Conservation (phyloP, 1,140 invertebrate species). For the Protaetia brevitarsis region DNA sequence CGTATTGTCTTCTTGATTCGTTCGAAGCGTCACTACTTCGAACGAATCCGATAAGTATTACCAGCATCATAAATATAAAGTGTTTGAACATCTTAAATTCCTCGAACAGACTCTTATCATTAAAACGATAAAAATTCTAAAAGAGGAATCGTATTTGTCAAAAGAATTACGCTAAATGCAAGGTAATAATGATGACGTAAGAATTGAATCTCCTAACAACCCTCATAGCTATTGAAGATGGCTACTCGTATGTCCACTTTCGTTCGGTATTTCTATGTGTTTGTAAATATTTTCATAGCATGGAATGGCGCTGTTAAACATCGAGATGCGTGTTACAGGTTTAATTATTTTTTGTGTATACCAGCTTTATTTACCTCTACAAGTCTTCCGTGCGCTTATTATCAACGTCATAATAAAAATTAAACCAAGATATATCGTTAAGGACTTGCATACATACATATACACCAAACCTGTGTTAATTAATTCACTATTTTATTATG, state of each 20-base stretch:
- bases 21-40: no score
- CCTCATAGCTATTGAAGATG: not conserved
- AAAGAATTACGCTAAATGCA: not conserved
- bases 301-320: not conserved
- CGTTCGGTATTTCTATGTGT: not conserved
- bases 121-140: not conserved
- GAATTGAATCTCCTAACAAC: not conserved
- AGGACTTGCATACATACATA: not conserved
- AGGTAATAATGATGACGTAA: not conserved
- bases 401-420: not conserved
- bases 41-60: no score
- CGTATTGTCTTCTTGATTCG: no score
- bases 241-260: not conserved
- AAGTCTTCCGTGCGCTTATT: not conserved
- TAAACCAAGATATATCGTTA: not conserved
- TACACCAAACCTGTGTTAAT: not conserved
- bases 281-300: conserved; percentile 4
- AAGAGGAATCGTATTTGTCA: not conserved
- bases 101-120: no score
- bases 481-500: conserved; percentile 12
- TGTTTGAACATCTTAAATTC: no score
- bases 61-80: no score
- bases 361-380: not conserved
- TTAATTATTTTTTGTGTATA: conserved; percentile 6
- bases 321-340: not conserved